phyloP scores from a whole-genome alignment of 2,113 vertebrate genomes.

The Pionites leucogaster region DNA sequence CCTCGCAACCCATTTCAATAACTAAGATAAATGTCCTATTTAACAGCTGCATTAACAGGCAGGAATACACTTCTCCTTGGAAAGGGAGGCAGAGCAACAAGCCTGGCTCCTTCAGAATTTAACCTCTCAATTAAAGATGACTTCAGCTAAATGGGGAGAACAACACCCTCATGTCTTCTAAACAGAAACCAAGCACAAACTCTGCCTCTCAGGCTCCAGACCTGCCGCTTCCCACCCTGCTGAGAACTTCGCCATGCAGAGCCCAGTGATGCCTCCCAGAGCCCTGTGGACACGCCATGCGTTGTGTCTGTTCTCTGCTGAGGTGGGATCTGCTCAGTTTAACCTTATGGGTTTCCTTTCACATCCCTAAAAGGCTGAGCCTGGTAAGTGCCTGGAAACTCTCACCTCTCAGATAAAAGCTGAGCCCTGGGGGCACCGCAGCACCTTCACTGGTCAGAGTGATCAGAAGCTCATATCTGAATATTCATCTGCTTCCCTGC shows the following conservation, averaged over 20 bases:
- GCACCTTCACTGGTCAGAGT: background rate
- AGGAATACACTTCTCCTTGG: background rate
- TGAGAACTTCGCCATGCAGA: no score
- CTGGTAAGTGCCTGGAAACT: background rate
- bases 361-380: rapidly evolving
- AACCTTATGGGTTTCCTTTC: background rate
- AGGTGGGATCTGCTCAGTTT: background rate
- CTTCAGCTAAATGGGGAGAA: background rate
- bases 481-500: rapidly evolving
- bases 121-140: background rate
- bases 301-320: background rate
- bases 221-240: no score
- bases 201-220: background rate
- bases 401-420: background rate
- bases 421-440: background rate
- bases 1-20: background rate
- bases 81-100: background rate
- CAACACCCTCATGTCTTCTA: background rate
- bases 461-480: background rate
- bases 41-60: background rate
- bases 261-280: rapidly evolving
- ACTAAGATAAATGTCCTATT: slow-evolving; percentile 14
- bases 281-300: rapidly evolving
- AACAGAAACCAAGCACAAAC: background rate
- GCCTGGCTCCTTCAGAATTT: background rate